Evolutionary conservation across 2,797 vertebrate species (phyloP), one percentile per base, ranked within the genome.

Genomic region (Mergus octosetaceus): DNA sequence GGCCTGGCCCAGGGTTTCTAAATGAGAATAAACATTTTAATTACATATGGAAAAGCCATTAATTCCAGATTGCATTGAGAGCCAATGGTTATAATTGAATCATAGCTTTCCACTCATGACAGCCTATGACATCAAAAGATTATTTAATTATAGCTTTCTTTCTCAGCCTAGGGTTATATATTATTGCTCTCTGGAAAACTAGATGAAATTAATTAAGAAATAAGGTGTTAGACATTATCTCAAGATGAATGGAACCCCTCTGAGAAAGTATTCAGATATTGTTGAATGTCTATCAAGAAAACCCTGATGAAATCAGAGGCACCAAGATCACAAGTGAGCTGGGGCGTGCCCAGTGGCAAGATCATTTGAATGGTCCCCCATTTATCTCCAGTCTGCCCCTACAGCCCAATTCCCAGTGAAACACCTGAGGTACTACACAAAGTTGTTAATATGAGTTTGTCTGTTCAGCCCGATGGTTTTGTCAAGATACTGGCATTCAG

Each of bases 121-220:
- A 47, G n/a, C 66, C 75, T 49, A 34, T 74, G 53, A 82, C 66
- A 56, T 86, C 64, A 95, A 60, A 39, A 80, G 58, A 11, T 96
- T 85, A 96, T 88, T 92, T 85, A 91, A 93, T 97, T 87, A 92
- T 25, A 57, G 53, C 28, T 87, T 88, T 92, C 79, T 51, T 94
- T 75, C 93, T 94, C 75, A 80, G 45, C 32, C 53, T 83, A 71
- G 75, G 32, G 18, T 76, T 56, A 54, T 62, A 76, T 80, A 13
- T 57, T 88, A 65, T 83, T 64, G 51, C 58, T 79, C 49, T 95
- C 57, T 96, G 89, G 93, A 76, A 89, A 80, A 62, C 17, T 87
- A 87, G 66, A 93, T 92, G 1, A 95, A 94, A 91, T 87, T 93
- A 93, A 93, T 91, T 94, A 92, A 95, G 93, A 85, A 91, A 56